Base-by-base conservation (phyloP, 2,888 invertebrate genomes). In the Melanotus villosus region DNA sequence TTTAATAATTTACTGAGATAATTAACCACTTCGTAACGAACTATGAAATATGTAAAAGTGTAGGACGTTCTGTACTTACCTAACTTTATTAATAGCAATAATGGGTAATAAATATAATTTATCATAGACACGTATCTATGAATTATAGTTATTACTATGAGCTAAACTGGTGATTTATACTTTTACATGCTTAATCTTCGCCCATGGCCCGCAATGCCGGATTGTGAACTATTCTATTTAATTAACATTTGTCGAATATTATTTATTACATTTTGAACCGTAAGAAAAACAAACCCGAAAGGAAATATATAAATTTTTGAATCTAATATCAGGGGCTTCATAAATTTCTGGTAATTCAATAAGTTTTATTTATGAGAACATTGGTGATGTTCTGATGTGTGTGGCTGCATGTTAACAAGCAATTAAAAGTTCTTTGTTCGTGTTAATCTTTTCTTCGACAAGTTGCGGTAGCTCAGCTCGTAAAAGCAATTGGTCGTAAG, bases 401-500 rank as follows among this genome's bases (percentile, higher is more conserved):
- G 50, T 47, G 50, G 62, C 47, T 62, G 36, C 47, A 62, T 62
- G 62, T 62, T 62, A 47, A 62, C 62, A 62, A 62, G 47, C 62
- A 62, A 62, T 62, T 62, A 62, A 36, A 62, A 62, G 50, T 47
- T 50, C 47, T 50, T 34, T 21, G 62, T 36, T 50, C 62, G 62
- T 50, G 62, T 50, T 62, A 62, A 62, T 62, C 50, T 50, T 26
- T 21, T 19, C 36, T 62, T 62, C 47, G 19, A 36, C 47, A 50
- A 36, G n/a, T 50, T 36, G 62, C 62, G 36, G 62, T 50, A 62
- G 32, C 59, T 14, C 18, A 6, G 59, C 19, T 50, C 62, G 62
- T 62, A 62, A 62, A 62, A 50, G 62, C 47, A 47, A 62, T 62
- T 62, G 62, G 50, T 62, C 62, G 62, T 62, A 62, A 62, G 62